Percentiles rank a stretch among this genome's conserved stretches.
phyloP scores from a whole-genome alignment of 2,797 vertebrate genomes.

The Hybognathus amarus region DNA sequence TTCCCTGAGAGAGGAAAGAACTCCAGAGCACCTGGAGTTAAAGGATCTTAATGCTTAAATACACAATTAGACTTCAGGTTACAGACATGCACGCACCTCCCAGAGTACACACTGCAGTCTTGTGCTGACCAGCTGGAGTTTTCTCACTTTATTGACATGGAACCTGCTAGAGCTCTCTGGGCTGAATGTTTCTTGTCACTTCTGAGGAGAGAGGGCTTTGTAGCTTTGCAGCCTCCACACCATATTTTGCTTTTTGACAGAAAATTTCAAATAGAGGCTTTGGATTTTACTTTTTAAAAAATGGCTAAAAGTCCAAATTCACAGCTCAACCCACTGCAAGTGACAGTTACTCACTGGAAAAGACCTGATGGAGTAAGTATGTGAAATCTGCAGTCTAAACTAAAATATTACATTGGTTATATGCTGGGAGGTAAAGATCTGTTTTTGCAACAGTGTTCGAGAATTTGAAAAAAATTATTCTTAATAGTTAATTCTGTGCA shows the following conservation, averaged over 20 bases:
- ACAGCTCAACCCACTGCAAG: constrained; percentile 51
- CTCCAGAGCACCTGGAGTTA: constrained; percentile 23
- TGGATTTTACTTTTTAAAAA: constrained; percentile 21
- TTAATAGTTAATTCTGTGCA: background rate
- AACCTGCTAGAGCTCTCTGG: constrained; percentile 1
- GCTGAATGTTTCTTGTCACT: constrained; percentile 37
- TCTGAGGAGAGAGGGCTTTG: constrained; percentile 18
- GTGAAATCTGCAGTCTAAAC: constrained; percentile 28
- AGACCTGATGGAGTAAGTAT: constrained; percentile 74
- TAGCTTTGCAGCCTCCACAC: constrained; percentile 9
- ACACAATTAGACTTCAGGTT: constrained; percentile 57
- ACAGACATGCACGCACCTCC: constrained; percentile 53
- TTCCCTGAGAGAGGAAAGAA: constrained; percentile 45
- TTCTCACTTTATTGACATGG: constrained; percentile 55
- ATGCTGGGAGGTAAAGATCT: background rate
- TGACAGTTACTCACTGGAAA: constrained; percentile 70
- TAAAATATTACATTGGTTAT: background rate
- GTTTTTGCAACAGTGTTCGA: background rate
- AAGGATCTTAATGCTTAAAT: constrained; percentile 32
- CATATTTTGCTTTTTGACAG: constrained; percentile 12
- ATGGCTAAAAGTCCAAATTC: constrained; percentile 68
- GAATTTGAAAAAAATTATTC: background rate
- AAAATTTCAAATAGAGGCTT: background rate
- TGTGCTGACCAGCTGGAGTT: constrained; percentile 30
- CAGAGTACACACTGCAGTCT: constrained; percentile 30